A percentile compares a stretch with the other conserved stretches of the same genome.
Conservation (phyloP, 2,888 invertebrate genomes). For the Cosmia pyralina region DNA sequence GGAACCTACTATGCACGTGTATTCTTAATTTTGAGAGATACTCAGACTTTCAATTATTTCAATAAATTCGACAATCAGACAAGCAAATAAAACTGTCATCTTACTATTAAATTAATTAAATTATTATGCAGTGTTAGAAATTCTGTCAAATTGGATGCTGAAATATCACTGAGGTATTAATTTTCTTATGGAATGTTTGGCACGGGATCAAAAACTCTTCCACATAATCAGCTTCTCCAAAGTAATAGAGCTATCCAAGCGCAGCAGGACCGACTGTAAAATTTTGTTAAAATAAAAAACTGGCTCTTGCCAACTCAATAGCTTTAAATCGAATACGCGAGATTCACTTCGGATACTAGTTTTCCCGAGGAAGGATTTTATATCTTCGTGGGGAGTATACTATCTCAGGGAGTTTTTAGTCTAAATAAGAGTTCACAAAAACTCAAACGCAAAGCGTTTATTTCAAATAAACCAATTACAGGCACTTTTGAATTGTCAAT, state of each 20-base stretch:
- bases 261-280: conserved; percentile 40
- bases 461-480: too few species aligned
- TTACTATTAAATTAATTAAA: conserved; percentile 32
- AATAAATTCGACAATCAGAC: conserved; percentile 11
- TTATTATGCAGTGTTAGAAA: conserved; percentile 48
- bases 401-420: conserved; percentile 52
- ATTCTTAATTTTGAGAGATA: conserved; percentile 17
- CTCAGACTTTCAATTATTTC: conserved; percentile 12
- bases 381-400: conserved; percentile 62
- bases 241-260: conserved; percentile 26
- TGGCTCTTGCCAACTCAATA: conserved; percentile 54
- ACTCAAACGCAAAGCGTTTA: too few species aligned
- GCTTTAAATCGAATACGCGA: conserved; percentile 68
- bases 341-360: conserved; percentile 71
- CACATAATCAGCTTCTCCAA: conserved; percentile 52
- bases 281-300: conserved; percentile 51
- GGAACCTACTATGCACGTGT: conserved; percentile 21
- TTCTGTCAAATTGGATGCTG: conserved; percentile 45
- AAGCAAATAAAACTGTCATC: conserved; percentile 6
- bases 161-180: conserved; percentile 53
- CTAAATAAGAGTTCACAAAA: conserved; percentile 55
- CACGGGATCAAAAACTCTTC: conserved; percentile 63
- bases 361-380: conserved; percentile 66
- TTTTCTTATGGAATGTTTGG: conserved; percentile 67
- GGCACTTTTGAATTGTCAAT: too few species aligned